phyloP scores from a whole-genome alignment of 1,140 invertebrate species.

The Eupristina koningsbergeri region DNA sequence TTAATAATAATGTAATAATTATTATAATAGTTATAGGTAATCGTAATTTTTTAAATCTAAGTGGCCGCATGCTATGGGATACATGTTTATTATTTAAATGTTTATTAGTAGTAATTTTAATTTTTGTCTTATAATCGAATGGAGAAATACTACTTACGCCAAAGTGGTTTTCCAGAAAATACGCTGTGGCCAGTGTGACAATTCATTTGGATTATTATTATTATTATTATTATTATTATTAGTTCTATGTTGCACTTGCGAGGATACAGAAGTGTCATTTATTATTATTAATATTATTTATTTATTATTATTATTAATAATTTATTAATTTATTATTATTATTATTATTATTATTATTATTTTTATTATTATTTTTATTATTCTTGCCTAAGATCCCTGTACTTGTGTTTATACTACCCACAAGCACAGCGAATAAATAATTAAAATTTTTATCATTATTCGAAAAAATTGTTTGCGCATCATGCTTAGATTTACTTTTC shows the following conservation, averaged over 20 bases:
- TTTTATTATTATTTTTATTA: background rate
- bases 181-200: slow-evolving; percentile 29
- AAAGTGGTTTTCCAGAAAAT: slow-evolving; percentile 23
- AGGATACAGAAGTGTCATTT: slow-evolving; percentile 9
- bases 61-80: slow-evolving; percentile 59
- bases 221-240: too few relatives aligned
- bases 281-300: slow-evolving; percentile 12
- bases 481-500: slow-evolving; percentile 16
- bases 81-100: slow-evolving; percentile 43
- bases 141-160: slow-evolving; percentile 40
- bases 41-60: slow-evolving; percentile 52
- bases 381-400: background rate
- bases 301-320: background rate
- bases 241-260: slow-evolving; percentile 14
- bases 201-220: slow-evolving; percentile 23
- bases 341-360: slow-evolving; percentile 13
- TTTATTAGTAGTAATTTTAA: slow-evolving; percentile 45
- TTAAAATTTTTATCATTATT: slow-evolving; percentile 1
- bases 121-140: slow-evolving; percentile 35
- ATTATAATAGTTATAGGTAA: slow-evolving; percentile 54
- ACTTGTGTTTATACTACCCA: slow-evolving; percentile 8
- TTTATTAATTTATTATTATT: background rate
- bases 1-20: slow-evolving; percentile 63
- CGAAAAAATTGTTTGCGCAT: background rate
- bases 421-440: slow-evolving; percentile 13